Percentiles rank a stretch among this genome's conserved stretches.
phyloP scores from a whole-genome alignment of 2,888 invertebrate genomes.

The Crepidodera aurea region DNA sequence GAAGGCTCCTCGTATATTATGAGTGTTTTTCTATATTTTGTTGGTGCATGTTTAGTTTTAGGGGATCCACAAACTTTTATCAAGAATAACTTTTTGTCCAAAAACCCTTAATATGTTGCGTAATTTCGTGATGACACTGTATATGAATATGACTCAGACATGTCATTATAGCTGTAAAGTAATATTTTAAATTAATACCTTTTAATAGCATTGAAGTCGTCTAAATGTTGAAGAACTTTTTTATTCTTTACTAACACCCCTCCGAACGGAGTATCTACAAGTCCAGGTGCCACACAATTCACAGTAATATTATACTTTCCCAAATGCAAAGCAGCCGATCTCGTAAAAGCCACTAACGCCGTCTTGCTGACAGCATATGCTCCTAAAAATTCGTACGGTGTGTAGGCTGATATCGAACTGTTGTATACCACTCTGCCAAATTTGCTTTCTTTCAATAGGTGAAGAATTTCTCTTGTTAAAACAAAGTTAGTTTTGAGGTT shows the following conservation, averaged over 20 bases:
- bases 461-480: slow-evolving; percentile 86
- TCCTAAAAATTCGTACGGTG: background rate
- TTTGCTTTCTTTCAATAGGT: slow-evolving; percentile 79
- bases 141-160: no score
- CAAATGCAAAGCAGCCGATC: background rate
- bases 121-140: no score
- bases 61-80: no score
- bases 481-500: slow-evolving; percentile 92
- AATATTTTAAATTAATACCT: no score
- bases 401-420: background rate
- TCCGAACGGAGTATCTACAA: background rate
- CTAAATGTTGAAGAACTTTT: no score
- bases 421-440: background rate
- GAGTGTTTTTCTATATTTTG: no score
- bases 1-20: no score
- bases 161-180: no score
- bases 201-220: no score
- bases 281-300: background rate
- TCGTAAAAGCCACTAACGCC: background rate
- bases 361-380: background rate
- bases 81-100: no score
- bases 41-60: no score
- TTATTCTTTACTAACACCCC: background rate
- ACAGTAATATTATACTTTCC: background rate
- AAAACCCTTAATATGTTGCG: no score